Conservation (phyloP, 2,888 invertebrate species). For the Tenthredo livida region DNA sequence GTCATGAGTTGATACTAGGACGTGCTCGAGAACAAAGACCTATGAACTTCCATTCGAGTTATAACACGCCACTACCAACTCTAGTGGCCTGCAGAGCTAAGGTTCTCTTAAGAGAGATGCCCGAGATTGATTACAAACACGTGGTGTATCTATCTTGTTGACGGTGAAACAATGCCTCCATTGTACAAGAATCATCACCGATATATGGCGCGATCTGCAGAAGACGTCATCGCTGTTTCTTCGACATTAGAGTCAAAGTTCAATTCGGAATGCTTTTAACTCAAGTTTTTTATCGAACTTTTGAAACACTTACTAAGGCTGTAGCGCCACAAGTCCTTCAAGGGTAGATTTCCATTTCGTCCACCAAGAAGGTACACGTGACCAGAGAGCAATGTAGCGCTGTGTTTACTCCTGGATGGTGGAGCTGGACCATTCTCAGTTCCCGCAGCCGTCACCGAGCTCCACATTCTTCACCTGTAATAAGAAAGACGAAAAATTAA, state of each 20-base stretch:
- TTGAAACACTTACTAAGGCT: conserved; percentile 82
- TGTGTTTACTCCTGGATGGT: conserved; percentile 90
- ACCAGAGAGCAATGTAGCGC: conserved; percentile 88
- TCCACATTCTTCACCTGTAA: conserved; percentile 80
- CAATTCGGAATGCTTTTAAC: background rate
- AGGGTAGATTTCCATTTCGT: conserved; percentile 89
- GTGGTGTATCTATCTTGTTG: conserved; percentile 69
- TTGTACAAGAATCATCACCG: conserved; percentile 46
- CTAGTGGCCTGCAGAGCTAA: conserved; percentile 59
- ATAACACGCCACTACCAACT: conserved; percentile 62
- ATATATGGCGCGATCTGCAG: too few relatives aligned
- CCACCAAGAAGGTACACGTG: conserved; percentile 91
- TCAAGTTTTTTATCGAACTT: background rate
- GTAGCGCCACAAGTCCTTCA: conserved; percentile 93
- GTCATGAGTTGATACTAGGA: conserved; percentile 55
- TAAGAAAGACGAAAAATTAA: conserved; percentile 37
- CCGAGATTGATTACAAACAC: conserved; percentile 73
- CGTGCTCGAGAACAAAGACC: conserved; percentile 69
- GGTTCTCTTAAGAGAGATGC: conserved; percentile 67
- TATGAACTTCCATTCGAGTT: conserved; percentile 62
- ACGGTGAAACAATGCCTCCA: conserved; percentile 64
- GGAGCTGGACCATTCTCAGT: conserved; percentile 80
- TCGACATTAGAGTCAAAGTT: background rate
- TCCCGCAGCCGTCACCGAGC: conserved; percentile 80
- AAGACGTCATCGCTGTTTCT: background rate